Evolutionary conservation across 2,113 vertebrate genomes (phyloP).

Genomic region (Tragulus kanchil): DNA sequence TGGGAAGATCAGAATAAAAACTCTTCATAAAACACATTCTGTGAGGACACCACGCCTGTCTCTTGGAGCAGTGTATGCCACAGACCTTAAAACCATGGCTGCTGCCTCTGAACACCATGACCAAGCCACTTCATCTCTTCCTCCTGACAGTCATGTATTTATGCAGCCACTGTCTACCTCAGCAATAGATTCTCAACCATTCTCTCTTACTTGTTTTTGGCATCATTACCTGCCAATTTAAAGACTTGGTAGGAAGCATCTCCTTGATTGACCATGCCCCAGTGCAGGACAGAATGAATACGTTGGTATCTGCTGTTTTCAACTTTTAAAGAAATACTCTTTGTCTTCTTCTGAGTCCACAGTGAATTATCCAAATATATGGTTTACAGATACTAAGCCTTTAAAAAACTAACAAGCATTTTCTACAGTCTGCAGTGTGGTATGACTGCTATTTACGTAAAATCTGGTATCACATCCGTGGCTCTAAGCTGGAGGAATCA

Average conservation of each 20-base stretch:
- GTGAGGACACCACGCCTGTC: too few species aligned
- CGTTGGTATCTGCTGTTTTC: neutral
- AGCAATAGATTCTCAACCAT: neutral
- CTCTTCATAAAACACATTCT: neutral
- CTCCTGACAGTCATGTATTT: neutral
- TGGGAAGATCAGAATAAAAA: neutral
- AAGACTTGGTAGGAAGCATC: neutral
- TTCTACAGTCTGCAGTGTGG: neutral
- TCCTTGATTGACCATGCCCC: neutral
- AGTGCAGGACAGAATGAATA: neutral
- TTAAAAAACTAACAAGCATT: neutral
- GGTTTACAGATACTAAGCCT: too few species aligned
- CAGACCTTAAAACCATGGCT: neutral
- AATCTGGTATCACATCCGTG: neutral
- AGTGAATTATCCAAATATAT: neutral
- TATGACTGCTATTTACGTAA: neutral
- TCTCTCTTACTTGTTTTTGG: neutral
- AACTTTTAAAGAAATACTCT: neutral
- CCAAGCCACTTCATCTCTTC: neutral
- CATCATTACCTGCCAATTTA: neutral
- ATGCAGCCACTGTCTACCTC: neutral
- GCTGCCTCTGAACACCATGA: neutral
- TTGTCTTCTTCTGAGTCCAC: neutral
- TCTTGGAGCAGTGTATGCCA: neutral
- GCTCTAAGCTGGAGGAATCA: fast-evolving